Evolutionary conservation across 2,888 invertebrate species (phyloP).

Genomic region (Eutolmus rufibarbis): DNA sequence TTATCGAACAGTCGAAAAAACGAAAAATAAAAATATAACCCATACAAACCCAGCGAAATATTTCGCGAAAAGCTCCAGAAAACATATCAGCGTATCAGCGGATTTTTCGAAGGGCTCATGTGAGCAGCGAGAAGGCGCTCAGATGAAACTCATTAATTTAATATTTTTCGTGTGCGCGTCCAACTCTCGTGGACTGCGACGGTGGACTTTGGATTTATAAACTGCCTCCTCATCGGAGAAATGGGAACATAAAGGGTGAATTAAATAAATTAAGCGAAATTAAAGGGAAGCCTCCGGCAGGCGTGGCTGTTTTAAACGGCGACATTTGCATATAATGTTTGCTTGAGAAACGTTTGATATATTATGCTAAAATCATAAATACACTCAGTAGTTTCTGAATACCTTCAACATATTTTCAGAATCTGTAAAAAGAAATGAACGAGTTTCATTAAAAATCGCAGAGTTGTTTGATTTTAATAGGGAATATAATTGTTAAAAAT

Average conservation of each 20-base stretch:
- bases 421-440: too few species aligned
- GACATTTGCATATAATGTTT: neutral
- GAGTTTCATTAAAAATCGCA: too few species aligned
- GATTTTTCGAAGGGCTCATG: neutral
- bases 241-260: neutral
- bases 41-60: neutral
- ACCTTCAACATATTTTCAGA: too few species aligned
- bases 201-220: neutral
- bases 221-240: neutral
- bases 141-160: conserved; percentile 3
- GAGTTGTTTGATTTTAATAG: too few species aligned
- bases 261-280: neutral
- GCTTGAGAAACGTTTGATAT: neutral
- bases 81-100: neutral
- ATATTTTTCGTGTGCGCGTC: neutral
- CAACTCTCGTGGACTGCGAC: neutral
- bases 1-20: neutral
- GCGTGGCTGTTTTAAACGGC: neutral
- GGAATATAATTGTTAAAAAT: too few species aligned
- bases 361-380: neutral
- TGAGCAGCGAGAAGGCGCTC: neutral
- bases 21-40: neutral
- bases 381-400: neutral
- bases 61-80: neutral
- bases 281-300: neutral